Conservation (phyloP, 2,113 vertebrate species). For the Aptenodytes patagonicus region DNA sequence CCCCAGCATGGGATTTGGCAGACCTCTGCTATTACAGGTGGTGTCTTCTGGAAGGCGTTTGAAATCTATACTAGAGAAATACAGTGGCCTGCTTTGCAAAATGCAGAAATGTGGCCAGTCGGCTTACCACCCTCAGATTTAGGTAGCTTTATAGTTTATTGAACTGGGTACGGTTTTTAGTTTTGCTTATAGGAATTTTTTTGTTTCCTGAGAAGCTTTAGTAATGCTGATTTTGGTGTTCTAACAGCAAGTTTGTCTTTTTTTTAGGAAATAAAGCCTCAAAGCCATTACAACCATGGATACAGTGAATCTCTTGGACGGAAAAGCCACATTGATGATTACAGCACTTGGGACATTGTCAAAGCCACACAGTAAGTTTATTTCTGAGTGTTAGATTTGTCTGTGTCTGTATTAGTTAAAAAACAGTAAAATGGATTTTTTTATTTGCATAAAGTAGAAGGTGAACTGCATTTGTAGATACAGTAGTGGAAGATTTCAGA, state of each 20-base stretch:
- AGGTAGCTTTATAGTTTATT: neutral
- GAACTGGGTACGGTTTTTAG: neutral
- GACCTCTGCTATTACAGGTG: neutral
- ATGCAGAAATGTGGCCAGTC: neutral
- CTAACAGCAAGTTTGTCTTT: slow-evolving; percentile 37
- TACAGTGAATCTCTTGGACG: slow-evolving; percentile 90
- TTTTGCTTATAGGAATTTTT: neutral
- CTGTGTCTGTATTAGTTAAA: neutral
- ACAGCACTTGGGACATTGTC: slow-evolving; percentile 99
- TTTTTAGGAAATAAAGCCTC: slow-evolving; percentile 92
- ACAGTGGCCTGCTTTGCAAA: neutral
- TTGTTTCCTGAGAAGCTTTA: neutral
- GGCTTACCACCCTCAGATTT: neutral
- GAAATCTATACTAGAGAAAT: neutral
- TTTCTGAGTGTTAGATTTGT: neutral
- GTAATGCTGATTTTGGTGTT: neutral
- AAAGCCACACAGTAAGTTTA: slow-evolving; percentile 97
- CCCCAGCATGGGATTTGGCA: neutral
- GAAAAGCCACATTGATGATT: slow-evolving; percentile 96
- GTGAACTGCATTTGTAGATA: neutral
- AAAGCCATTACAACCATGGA: slow-evolving; percentile 94
- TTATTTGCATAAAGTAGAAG: neutral
- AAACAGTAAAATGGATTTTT: neutral
- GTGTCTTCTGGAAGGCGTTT: neutral
- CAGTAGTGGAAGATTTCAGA: neutral